phyloP scores from a whole-genome alignment of 2,797 vertebrate genomes.

The Scomberomorus guttatus region DNA sequence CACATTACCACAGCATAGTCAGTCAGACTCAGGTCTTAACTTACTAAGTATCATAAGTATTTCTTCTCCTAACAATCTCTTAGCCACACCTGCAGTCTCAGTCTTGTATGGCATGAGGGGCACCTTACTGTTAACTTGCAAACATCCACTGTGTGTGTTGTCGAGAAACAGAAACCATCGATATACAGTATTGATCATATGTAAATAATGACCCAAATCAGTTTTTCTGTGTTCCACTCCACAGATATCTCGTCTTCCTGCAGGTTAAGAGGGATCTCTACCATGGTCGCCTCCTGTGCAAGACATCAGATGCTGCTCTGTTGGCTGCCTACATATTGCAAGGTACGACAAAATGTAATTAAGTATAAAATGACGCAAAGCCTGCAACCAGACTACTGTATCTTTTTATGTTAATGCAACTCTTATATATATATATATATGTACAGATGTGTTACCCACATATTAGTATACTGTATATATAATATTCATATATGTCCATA shows the following conservation, averaged over 20 bases:
- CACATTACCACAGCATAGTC: neutral
- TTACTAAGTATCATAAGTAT: constrained; percentile 19
- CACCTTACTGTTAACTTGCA: constrained; percentile 5
- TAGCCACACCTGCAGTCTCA: neutral
- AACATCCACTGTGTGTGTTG: constrained; percentile 11
- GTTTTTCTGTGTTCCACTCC: constrained; percentile 65
- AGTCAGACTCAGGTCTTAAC: constrained; percentile 10
- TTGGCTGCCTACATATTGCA: constrained; percentile 97
- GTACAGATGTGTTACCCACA: neutral
- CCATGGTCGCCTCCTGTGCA: constrained; percentile 97
- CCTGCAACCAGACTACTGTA: neutral
- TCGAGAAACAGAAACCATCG: neutral
- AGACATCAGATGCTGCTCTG: constrained; percentile 95
- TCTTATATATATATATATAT: too few species aligned
- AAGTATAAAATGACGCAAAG: neutral
- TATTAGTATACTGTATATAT: neutral
- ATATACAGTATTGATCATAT: neutral
- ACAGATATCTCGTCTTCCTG: constrained; percentile 98
- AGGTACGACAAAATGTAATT: constrained; percentile 81
- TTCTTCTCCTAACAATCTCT: constrained; percentile 2
- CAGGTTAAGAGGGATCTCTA: constrained; percentile 99
- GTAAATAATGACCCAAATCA: constrained; percentile 46
- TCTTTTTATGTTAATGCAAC: neutral
- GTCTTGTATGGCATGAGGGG: neutral
- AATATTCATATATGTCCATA: neutral